Evolutionary conservation across 2,888 invertebrate species (phyloP).

Genomic region (Tortrix viridana): DNA sequence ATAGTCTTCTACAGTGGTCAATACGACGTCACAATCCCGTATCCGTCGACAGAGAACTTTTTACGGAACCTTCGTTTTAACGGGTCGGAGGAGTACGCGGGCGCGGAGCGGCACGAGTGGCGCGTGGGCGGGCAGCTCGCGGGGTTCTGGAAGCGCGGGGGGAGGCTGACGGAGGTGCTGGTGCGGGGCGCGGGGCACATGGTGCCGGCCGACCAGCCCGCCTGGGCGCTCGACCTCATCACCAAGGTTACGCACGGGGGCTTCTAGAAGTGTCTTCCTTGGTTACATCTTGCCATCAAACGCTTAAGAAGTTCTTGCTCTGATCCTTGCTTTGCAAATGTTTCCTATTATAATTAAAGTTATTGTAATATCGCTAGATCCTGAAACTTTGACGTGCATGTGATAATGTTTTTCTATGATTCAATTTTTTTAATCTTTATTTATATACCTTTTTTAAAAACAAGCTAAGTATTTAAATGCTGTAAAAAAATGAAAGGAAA

Average conservation of each 20-base stretch:
- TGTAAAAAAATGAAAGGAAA: too few species aligned
- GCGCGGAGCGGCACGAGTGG: conserved; percentile 84
- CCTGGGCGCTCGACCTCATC: conserved; percentile 86
- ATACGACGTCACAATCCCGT: conserved; percentile 91
- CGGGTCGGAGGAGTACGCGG: conserved; percentile 81
- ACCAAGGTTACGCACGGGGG: conserved; percentile 73
- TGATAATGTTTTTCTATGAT: too few species aligned
- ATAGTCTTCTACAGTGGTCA: conserved; percentile 92
- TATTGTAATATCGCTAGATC: too few species aligned
- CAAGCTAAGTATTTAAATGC: too few species aligned
- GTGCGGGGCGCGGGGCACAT: conserved; percentile 88
- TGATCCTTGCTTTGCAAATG: too few species aligned
- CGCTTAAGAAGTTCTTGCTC: too few species aligned
- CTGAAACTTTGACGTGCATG: too few species aligned
- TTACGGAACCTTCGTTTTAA: conserved; percentile 85
- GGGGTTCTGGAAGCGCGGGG: conserved; percentile 86
- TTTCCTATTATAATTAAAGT: too few species aligned
- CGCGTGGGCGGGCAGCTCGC: conserved; percentile 81
- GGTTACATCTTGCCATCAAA: too few species aligned
- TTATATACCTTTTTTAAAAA: too few species aligned
- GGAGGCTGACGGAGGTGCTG: conserved; percentile 85
- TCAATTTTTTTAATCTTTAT: too few species aligned
- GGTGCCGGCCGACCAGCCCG: conserved; percentile 87
- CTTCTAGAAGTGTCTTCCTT: too few species aligned
- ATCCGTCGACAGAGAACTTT: conserved; percentile 89